Conservation (phyloP, 2,888 invertebrate species). For the Aporophyla lueneburgensis region DNA sequence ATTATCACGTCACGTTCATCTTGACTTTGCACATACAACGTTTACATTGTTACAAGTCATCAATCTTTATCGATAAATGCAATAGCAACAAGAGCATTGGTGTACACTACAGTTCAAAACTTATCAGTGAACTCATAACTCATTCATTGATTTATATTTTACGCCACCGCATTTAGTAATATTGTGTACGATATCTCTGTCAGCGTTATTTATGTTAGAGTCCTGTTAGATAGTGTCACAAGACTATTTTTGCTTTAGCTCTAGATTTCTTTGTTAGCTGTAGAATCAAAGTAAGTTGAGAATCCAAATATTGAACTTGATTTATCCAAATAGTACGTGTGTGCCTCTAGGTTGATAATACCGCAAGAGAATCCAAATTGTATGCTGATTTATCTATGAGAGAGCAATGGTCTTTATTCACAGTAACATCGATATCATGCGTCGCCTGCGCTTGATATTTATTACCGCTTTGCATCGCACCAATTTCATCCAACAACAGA, state of each 20-base stretch:
- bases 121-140: constrained; percentile 53
- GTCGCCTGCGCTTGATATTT: constrained; percentile 68
- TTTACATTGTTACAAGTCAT: constrained; percentile 29
- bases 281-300: background rate
- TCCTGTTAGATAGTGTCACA: background rate
- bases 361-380: constrained; percentile 39
- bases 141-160: constrained; percentile 55
- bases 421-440: constrained; percentile 56
- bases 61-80: constrained; percentile 35
- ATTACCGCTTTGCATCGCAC: constrained; percentile 66
- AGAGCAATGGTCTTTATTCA: constrained; percentile 57
- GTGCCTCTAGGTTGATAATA: constrained; percentile 3
- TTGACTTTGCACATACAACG: constrained; percentile 35
- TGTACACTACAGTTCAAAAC: constrained; percentile 42
- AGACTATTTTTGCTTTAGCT: background rate
- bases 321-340: background rate
- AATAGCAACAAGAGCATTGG: constrained; percentile 34
- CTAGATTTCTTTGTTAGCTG: background rate
- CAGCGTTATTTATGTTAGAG: background rate
- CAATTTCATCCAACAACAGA: constrained; percentile 68
- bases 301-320: constrained; percentile 8
- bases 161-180: constrained; percentile 42
- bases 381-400: constrained; percentile 58
- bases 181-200: constrained; percentile 9
- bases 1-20: constrained; percentile 38